Conservation (phyloP, 1,140 invertebrate species). For the Xylocopa sonorina region DNA sequence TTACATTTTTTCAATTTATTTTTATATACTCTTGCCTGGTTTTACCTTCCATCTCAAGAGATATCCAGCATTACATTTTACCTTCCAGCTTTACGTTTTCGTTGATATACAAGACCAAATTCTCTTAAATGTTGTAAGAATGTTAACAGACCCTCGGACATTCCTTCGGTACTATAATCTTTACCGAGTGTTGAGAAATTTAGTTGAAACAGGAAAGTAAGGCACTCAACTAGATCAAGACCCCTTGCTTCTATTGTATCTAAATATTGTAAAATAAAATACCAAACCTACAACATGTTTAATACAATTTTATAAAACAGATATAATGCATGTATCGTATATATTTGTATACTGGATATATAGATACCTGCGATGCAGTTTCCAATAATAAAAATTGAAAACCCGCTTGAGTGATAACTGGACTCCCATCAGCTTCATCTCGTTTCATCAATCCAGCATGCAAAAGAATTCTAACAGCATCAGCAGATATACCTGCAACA, state of each 20-base stretch:
- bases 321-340: background rate
- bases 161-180: conserved; percentile 97
- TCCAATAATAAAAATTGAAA: conserved; percentile 98
- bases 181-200: conserved; percentile 98
- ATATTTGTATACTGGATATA: no score
- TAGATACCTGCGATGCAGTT: conserved; percentile 89
- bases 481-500: conserved; percentile 90
- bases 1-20: no score
- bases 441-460: conserved; percentile 96
- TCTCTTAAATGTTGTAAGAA: conserved; percentile 98
- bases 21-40: no score
- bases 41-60: no score
- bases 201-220: conserved; percentile 97
- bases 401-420: conserved; percentile 94
- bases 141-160: conserved; percentile 92
- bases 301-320: conserved; percentile 18
- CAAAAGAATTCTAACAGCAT: conserved; percentile 95
- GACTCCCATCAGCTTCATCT: conserved; percentile 91
- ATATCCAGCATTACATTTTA: conserved; percentile 61
- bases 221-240: conserved; percentile 93
- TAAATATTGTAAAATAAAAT: conserved; percentile 97
- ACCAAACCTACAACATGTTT: conserved; percentile 88
- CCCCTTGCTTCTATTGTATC: conserved; percentile 94
- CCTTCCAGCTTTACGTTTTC: conserved; percentile 86
- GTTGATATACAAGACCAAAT: conserved; percentile 98